Percentiles rank a stretch among this genome's conserved stretches.
Conservation (phyloP, 37 sponge, comb jelly and placozoan species). For the Diacarnus erythraeanus region DNA sequence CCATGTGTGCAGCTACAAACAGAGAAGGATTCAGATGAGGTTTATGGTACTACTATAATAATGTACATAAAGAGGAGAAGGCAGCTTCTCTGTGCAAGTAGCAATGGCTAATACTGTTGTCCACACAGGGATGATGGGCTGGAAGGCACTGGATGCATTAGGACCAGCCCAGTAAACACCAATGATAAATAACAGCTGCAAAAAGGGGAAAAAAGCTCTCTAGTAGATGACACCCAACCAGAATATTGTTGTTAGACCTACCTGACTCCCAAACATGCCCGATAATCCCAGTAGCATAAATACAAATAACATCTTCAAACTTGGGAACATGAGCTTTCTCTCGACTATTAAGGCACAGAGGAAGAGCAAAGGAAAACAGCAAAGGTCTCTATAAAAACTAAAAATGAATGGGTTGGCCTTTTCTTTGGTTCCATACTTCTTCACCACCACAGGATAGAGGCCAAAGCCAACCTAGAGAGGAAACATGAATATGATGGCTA, state of each 20-base stretch:
- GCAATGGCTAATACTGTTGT: conserved; percentile 14
- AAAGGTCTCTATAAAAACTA: conserved; percentile 62
- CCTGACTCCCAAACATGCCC: conserved; percentile 83
- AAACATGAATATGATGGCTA: neutral
- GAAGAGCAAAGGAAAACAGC: conserved; percentile 61
- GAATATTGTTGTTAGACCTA: neutral
- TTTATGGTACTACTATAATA: neutral
- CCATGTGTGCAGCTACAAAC: conserved; percentile 44
- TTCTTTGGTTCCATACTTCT: conserved; percentile 43
- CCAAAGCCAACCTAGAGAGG: conserved; percentile 65
- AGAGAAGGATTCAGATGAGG: neutral
- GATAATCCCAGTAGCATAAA: conserved; percentile 39
- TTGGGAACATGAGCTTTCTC: conserved; percentile 47
- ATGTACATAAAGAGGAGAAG: conserved; percentile 21
- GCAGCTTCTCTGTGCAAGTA: conserved; percentile 22
- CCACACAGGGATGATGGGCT: conserved; percentile 49
- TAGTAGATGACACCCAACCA: neutral
- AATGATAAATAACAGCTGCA: conserved; percentile 65
- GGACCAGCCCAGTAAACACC: conserved; percentile 76
- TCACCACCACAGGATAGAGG: conserved; percentile 62
- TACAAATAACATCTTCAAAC: conserved; percentile 24
- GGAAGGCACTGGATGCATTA: conserved; percentile 67
- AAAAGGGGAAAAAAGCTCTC: neutral
- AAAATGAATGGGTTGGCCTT: conserved; percentile 64
- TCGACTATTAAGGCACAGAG: conserved; percentile 72